Evolutionary conservation across 2,113 vertebrate genomes (phyloP), one percentile per base, ranked within the genome.

Genomic region (Passerina amoena): DNA sequence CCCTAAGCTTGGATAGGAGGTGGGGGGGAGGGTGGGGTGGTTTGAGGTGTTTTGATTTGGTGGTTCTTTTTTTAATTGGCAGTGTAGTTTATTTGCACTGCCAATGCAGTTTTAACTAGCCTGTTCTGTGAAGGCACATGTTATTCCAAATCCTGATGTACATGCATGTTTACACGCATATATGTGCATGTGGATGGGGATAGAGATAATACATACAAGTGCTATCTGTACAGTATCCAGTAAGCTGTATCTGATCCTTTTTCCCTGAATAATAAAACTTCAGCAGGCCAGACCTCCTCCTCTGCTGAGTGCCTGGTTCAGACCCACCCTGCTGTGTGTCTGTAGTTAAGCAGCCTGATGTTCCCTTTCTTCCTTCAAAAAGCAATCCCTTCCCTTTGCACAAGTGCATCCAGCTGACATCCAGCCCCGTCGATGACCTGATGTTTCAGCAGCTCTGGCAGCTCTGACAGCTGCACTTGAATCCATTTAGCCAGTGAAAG

Each of bases 1-100:
- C 24, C 44, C 21, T 68, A 59, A 51, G 7, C 10, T n/a, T 28
- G 21, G 20, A 6, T 6, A 23, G 21, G 10, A 37, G 27, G 20
- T 2, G 1, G 2, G 3, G 5, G 7, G 6, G 3, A 2, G 40
- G 47, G 22, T 3, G 50, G 16, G 30, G 21, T 5, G 14, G 14
- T 6, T 69, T 10, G 37, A 23, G 4, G 5, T 18, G 14, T 4
- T 30, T 18, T 38, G 40, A 42, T 14, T 48, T 23, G 47, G 38
- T 38, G 38, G 38, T 10, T 38, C 10, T 16, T 25, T 66, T 68
- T 27, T 2, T 9, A 25, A 56, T 48, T 48, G 9, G 3, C 22
- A 61, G 16, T 38, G 28, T 59, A 45, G 14, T 59, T 50, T 68
- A n/a, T 82, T 54, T 88, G 42, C 23, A 33, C 40, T 40, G 40